phyloP scores from a whole-genome alignment of 2,888 invertebrate genomes.

The Andrena bucephala region DNA sequence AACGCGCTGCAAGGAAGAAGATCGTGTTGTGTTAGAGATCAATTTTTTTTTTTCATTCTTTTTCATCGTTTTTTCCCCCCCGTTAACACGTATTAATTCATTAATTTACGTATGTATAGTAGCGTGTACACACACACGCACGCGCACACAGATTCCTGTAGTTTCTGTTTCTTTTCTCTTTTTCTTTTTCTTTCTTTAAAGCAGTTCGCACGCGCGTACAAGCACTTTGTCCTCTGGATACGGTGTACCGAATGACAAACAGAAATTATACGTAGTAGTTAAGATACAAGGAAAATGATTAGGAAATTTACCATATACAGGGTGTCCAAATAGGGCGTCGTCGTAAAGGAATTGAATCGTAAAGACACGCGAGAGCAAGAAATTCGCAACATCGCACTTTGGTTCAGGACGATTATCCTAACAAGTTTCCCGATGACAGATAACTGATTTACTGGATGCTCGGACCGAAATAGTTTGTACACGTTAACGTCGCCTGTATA shows the following conservation, averaged over 20 bases:
- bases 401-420: slow-evolving; percentile 42
- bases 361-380: slow-evolving; percentile 44
- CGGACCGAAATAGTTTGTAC: slow-evolving; percentile 53
- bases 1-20: slow-evolving; percentile 16
- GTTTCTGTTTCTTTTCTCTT: neutral
- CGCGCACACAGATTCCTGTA: slow-evolving; percentile 35
- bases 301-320: slow-evolving; percentile 71
- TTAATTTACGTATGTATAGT: slow-evolving; percentile 35
- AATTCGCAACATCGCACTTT: slow-evolving; percentile 58
- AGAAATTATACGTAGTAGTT: slow-evolving; percentile 26
- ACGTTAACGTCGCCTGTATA: slow-evolving; percentile 32
- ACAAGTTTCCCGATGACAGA: slow-evolving; percentile 37
- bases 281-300: slow-evolving; percentile 66
- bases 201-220: slow-evolving; percentile 52
- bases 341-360: slow-evolving; percentile 44
- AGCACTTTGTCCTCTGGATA: slow-evolving; percentile 39
- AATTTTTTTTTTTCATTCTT: slow-evolving; percentile 3
- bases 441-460: slow-evolving; percentile 44
- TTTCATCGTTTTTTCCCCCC: slow-evolving; percentile 11
- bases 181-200: neutral
- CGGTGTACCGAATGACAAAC: slow-evolving; percentile 21
- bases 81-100: slow-evolving; percentile 37
- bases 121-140: slow-evolving; percentile 29
- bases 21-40: slow-evolving; percentile 15
- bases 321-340: slow-evolving; percentile 70